Percentiles rank a stretch among this genome's conserved stretches.
These are phyloP conservation scores for Coelinius sp. DNA, from an alignment of 2,888 invertebrate genomes.

Conservation along the genomic window DNA sequence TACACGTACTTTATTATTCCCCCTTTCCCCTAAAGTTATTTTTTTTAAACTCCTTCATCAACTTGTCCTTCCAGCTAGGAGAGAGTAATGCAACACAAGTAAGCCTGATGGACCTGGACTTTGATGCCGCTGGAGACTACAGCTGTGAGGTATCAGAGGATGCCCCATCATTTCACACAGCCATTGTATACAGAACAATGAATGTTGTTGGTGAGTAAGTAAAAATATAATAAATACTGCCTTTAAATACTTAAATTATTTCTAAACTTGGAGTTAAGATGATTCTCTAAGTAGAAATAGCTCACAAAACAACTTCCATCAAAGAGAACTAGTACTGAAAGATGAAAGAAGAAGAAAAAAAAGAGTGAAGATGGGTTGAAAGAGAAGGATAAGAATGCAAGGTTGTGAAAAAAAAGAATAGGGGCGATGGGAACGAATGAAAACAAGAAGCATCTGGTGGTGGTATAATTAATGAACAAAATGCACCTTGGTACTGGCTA, in stretches of 20 bases:
- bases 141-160: slow-evolving; percentile 68
- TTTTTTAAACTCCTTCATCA: neutral
- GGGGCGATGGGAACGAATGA: slow-evolving; percentile 2
- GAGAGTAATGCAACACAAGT: slow-evolving; percentile 68
- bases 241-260: too few species aligned
- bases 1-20: neutral
- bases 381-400: slow-evolving; percentile 6
- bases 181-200: slow-evolving; percentile 61
- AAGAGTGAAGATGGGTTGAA: neutral
- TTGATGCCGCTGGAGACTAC: slow-evolving; percentile 64
- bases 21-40: neutral
- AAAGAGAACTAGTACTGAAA: slow-evolving; percentile 1
- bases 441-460: slow-evolving; percentile 32
- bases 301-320: too few species aligned
- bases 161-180: slow-evolving; percentile 68
- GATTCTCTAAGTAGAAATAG: slow-evolving; percentile 12
- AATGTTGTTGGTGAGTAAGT: slow-evolving; percentile 64
- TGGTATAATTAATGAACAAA: slow-evolving; percentile 37
- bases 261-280: too few species aligned
- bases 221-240: slow-evolving; percentile 9
- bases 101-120: slow-evolving; percentile 59
- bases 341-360: neutral
- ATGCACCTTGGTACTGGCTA: slow-evolving; percentile 32
- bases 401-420: neutral
- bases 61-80: slow-evolving; percentile 56